Base-by-base conservation (phyloP, 2,797 vertebrate species). In the Ctenochaetus hawaiiensis region DNA sequence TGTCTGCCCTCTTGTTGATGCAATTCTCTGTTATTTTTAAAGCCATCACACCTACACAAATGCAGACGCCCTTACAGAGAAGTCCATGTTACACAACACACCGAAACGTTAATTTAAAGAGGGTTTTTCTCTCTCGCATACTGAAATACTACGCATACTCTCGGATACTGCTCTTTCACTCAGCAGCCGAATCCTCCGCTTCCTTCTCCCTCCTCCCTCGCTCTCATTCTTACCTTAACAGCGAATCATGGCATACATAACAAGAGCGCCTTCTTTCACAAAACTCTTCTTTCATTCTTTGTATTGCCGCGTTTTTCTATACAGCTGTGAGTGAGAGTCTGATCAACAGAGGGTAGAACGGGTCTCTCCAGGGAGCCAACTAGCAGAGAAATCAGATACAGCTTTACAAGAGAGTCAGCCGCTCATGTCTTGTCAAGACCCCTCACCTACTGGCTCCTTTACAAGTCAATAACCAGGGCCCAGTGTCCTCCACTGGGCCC, bases 311-410 rank as follows among this genome's bases (percentile, higher is more conserved):
- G 34, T 92, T 94, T 90, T 92, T 90, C 95, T 91, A 93, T 96
- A 96, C 95, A 96, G 94, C 95, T 95, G 95, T 92, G 95, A 94
- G 92, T 95, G 75, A 70, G 77, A 84, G 81, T 82, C 78, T 90
- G 89, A 93, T 92, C 90, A 92, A 91, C 88, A 78, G 90, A 93
- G 93, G 94, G 92, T 94, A 96, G 95, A 92, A 74, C 87, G 86
- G 89, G 26, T 92, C 93, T 94, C 97, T 96, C 96, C 72, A 75
- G 97, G 96, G 96, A 97, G 93, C 95, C 95, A 96, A 95, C 96
- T 96, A 97, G 96, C 95, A 94, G 94, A 95, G 95, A 96, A 97
- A 97, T 96, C 95, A 89, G 90, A 94, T 93, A 86, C 89, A 89
- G 90, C 91, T 94, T 93, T 95, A 94, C 92, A 94, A 91, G 91